Evolutionary conservation across 1,140 invertebrate genomes (phyloP).

Genomic region (Bombyx mori): DNA sequence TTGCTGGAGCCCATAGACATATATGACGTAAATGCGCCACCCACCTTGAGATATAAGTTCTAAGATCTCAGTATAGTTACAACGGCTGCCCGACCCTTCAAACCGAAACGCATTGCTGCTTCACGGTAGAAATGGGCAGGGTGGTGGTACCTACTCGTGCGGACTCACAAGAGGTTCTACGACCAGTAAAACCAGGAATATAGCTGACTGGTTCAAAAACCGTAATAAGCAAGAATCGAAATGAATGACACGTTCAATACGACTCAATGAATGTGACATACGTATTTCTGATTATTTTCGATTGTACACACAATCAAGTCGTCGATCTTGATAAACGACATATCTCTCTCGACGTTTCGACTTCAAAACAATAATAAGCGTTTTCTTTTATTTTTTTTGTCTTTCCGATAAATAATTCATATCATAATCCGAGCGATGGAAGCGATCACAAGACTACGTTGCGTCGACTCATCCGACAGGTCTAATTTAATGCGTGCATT

Average conservation of each 20-base stretch:
- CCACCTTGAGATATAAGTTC: too few relatives aligned
- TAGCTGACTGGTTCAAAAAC: too few relatives aligned
- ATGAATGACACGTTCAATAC: slow-evolving; percentile 9
- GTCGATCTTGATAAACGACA: slow-evolving; percentile 21
- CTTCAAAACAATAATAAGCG: slow-evolving; percentile 59
- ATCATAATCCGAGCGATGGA: slow-evolving; percentile 65
- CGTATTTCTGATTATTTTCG: slow-evolving; percentile 27
- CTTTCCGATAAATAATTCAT: slow-evolving; percentile 66
- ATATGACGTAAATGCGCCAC: too few relatives aligned
- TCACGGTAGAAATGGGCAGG: too few relatives aligned
- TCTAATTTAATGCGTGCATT: slow-evolving; percentile 69
- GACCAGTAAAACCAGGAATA: too few relatives aligned
- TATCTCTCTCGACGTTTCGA: slow-evolving; percentile 31
- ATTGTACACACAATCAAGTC: slow-evolving; percentile 33
- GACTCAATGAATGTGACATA: slow-evolving; percentile 15
- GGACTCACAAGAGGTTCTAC: too few relatives aligned
- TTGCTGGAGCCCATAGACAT: too few relatives aligned
- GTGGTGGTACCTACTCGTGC: too few relatives aligned
- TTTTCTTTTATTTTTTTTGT: slow-evolving; percentile 48
- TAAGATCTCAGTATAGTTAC: too few relatives aligned
- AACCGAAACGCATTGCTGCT: too few relatives aligned
- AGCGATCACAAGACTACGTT: slow-evolving; percentile 39
- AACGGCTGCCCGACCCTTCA: too few relatives aligned
- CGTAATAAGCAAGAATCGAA: slow-evolving; percentile 4
- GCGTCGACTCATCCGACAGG: slow-evolving; percentile 62